phyloP scores from a whole-genome alignment of 2,797 vertebrate genomes.

The Tapirus indicus region DNA sequence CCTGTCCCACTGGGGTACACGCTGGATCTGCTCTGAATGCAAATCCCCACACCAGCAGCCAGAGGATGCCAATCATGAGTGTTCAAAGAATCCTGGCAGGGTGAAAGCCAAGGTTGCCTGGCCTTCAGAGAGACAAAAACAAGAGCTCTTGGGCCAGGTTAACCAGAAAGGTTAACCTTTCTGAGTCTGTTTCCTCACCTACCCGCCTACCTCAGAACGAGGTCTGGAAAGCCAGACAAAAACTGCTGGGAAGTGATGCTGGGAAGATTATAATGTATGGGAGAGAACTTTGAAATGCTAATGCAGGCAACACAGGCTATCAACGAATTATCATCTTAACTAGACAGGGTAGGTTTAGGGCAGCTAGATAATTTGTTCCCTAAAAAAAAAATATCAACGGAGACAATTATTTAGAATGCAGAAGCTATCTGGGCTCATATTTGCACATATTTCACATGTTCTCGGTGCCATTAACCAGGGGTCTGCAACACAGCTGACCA shows the following conservation, averaged over 20 bases:
- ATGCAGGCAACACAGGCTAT: no score
- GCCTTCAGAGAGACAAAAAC: background rate
- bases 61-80: background rate
- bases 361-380: background rate
- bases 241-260: background rate
- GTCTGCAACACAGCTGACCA: background rate
- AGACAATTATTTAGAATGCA: background rate
- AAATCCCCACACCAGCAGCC: rapidly evolving
- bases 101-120: no score
- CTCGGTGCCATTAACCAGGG: rapidly evolving
- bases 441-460: background rate
- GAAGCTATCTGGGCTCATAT: no score
- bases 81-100: background rate
- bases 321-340: rapidly evolving
- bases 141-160: no score
- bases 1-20: background rate
- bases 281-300: background rate
- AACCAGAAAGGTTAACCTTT: background rate
- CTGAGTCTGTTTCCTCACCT: background rate
- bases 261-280: rapidly evolving
- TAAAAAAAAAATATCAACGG: background rate
- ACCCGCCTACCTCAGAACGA: background rate
- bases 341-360: background rate
- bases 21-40: no score
- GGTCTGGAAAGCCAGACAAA: no score